phyloP scores from a whole-genome alignment of 92 coral and sea anemone genomes.

The Epizoanthus illoricatus region DNA sequence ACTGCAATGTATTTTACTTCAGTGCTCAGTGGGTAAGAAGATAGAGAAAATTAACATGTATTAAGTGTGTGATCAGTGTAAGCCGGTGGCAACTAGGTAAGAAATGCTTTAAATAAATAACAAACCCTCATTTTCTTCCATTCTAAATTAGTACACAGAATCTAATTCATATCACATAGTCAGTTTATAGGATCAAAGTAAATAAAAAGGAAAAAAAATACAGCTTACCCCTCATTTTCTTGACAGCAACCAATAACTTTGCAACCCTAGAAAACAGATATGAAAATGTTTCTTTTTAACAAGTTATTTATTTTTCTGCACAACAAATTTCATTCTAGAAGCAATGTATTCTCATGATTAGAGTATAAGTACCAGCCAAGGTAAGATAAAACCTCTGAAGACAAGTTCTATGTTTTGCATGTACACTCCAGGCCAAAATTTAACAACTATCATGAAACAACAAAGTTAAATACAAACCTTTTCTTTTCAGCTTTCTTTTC shows the following conservation, averaged over 20 bases:
- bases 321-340: neutral
- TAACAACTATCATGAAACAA: no score
- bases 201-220: neutral
- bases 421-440: no score
- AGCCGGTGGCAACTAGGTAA: no score
- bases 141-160: neutral
- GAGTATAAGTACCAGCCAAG: no score
- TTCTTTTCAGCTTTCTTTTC: slow-evolving; percentile 90
- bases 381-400: no score
- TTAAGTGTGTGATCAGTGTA: no score
- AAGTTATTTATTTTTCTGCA: neutral
- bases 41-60: no score
- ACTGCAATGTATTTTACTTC: no score
- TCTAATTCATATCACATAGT: neutral
- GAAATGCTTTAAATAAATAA: no score
- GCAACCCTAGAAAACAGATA: slow-evolving; percentile 58
- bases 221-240: slow-evolving; percentile 76
- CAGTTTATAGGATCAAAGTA: neutral
- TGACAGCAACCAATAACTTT: slow-evolving; percentile 75
- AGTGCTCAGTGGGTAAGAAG: no score
- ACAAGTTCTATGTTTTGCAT: no score
- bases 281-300: neutral
- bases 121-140: no score
- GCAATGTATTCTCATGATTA: neutral
- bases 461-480: slow-evolving; percentile 47